Evolutionary conservation across 2,113 vertebrate genomes (phyloP), one percentile per base, ranked within the genome.

Genomic region (Callorhinus ursinus): DNA sequence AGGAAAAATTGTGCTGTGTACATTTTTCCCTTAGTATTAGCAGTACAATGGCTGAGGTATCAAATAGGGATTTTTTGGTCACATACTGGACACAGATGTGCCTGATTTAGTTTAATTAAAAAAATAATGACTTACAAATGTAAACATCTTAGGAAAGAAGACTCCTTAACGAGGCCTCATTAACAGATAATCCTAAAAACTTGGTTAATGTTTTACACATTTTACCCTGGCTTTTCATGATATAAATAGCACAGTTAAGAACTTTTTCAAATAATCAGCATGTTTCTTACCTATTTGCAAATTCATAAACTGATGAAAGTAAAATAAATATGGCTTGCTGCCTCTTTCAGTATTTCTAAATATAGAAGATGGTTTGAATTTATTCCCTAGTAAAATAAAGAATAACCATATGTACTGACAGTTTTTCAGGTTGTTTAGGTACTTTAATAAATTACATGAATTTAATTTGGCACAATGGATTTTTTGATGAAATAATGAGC

Each of bases 101-200:
- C 15, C 55, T 82, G 31, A 77, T 82, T 72, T 82, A 55, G 57
- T 74, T 94, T 96, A 97, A 88, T 95, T 97, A 46, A 94, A 96
- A 96, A 95, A 80, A 77, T 90, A 93, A 95, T 84, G 22, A 76
- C 57, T 82, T 82, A 74, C 33, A 92, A 91, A 92, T 69, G 49
- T 92, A 59, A 92, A 65, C 80, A 81, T 53, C 61, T 74, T 80
- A 42, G 49, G 53, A 79, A 61, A 93, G 61, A 85, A 72, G 51
- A 7, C 22, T 82, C 65, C 19, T 42, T 39, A 86, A 82, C 15
- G 26, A 72, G 57, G 22, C 2, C 53, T 91, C 59, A 36, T 88
- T 91, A 88, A 88, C 36, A 92, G 63, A 92, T 51, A 74, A 89
- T 80, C 71, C 65, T 92, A 49, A 89, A 94, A 80, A 59, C 22